These are phyloP conservation scores for Agrochola litura DNA, from an alignment of 2,888 invertebrate species.

Conservation along the genomic window DNA sequence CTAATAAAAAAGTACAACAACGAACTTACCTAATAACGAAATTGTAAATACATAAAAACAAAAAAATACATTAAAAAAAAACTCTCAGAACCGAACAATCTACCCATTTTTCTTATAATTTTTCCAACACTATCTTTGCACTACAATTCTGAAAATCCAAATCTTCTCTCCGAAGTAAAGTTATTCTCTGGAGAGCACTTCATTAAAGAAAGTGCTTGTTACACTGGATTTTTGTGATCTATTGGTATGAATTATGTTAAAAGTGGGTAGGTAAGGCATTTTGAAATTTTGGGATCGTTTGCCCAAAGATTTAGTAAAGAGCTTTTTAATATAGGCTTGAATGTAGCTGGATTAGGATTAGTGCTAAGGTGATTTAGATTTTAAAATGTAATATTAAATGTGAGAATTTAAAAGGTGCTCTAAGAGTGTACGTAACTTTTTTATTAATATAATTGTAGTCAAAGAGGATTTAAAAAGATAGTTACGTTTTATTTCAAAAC, in stretches of 20 bases:
- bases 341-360: conserved; percentile 26
- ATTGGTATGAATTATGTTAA: conserved; percentile 61
- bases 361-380: conserved; percentile 10
- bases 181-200: conserved; percentile 56
- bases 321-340: conserved; percentile 35
- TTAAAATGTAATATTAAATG: conserved; percentile 16
- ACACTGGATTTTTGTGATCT: conserved; percentile 63
- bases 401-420: background rate
- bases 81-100: background rate
- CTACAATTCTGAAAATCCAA: conserved; percentile 27
- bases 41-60: background rate
- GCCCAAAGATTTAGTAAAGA: conserved; percentile 44
- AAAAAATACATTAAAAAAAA: background rate
- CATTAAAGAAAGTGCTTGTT: conserved; percentile 60
- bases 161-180: conserved; percentile 9
- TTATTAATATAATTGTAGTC: background rate
- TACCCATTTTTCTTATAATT: background rate
- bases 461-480: background rate
- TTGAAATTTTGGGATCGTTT: conserved; percentile 38
- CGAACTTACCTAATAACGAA: background rate
- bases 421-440: background rate
- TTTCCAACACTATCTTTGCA: conserved; percentile 20
- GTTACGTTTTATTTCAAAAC: background rate
- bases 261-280: conserved; percentile 32
- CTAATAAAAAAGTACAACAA: background rate